Base-by-base conservation (phyloP, 2,113 vertebrate genomes). In the Sialia sialis region DNA sequence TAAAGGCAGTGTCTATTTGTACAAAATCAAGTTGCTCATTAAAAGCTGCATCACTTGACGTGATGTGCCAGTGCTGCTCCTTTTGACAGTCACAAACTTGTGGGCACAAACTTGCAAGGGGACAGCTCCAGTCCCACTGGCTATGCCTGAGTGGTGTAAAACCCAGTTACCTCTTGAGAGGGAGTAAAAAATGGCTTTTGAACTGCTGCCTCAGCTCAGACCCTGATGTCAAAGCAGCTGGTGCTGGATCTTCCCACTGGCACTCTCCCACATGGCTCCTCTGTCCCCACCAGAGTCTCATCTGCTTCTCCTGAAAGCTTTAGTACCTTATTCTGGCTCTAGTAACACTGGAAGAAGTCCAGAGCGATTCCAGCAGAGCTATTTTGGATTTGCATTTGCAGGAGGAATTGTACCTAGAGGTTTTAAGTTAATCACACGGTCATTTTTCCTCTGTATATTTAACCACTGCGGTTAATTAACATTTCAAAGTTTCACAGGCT, bases 381-480 rank as follows among this genome's bases (percentile, higher is more conserved):
- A 70, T 94, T 95, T 93, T 88, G 85, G 82, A 90, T 90, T 90
- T 93, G 68, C 7, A 5, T 77, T 94, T 83, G 68, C 80, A 60
- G 68, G 78, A 90, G 85, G 56, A 91, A 80, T 81, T 74, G 55
- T 77, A 96, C 94, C 79, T 86, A 62, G 91, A 95, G 87, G 84
- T 95, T 95, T 94, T 69, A 62, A 94, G 92, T 91, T 93, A 95
- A 94, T 88, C 55, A 10, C 55, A 36, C 0, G 83, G 94, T 95
- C 94, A 77, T 94, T 96, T 93, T 94, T 83, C 34, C 59, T 83
- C 83, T 84, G 85, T 92, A 70, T 93, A 67, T 88, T 96, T 94
- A 93, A 92, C 89, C 64, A 26, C 63, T 4, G 8, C 43, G 93
- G 83, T 96, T 96, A 96, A 96, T 96, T 95, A 95, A 93, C 85